Conservation (phyloP, 2,113 vertebrate species). For the cat (Felis catus) region F.catus_Fca126_mat1.0 CM031412.1:167558001-167558500, state of each 20-base stretch:
- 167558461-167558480: neutral
- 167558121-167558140: constrained; percentile 11
- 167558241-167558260: neutral
- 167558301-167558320: neutral
- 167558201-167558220: constrained; percentile 24
- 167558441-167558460: neutral
- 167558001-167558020: neutral
- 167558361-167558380: neutral
- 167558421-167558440: neutral
- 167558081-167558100: neutral
- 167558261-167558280: neutral
- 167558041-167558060: neutral
- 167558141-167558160: constrained; percentile 34
- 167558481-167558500: neutral
- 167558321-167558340: neutral
- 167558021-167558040: neutral
- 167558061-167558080: neutral
- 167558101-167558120: neutral
- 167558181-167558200: neutral
- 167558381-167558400: neutral
- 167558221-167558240: neutral
- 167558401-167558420: neutral
- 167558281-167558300: neutral
- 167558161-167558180: constrained; percentile 14
- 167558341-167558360: neutral